A percentile compares a stretch with the other conserved stretches of the same genome.
Evolutionary conservation across 2,113 vertebrate species (phyloP).

Genomic region (Ornithorhynchus anatinus): DNA sequence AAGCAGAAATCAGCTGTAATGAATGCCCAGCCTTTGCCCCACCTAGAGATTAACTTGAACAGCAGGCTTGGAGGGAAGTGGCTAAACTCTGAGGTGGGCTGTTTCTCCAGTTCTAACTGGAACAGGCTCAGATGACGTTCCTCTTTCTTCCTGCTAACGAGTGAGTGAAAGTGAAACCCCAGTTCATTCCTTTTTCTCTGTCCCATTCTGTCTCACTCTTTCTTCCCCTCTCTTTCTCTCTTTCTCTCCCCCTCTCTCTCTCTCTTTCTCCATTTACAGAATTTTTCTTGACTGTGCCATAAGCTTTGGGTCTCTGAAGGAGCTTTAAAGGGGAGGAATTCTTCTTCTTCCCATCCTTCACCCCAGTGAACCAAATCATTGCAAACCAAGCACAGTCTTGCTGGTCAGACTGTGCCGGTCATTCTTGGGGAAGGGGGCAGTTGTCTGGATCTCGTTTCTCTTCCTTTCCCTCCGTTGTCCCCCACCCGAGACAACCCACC

Average conservation of each 20-base stretch:
- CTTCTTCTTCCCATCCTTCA: background rate
- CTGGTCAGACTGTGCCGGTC: too few relatives aligned
- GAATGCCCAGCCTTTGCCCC: too few relatives aligned
- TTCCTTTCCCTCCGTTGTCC: too few relatives aligned
- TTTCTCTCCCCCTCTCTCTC: background rate
- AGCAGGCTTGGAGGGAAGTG: too few relatives aligned
- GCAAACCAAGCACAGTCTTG: background rate
- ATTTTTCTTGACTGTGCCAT: background rate
- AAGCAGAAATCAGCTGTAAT: too few relatives aligned
- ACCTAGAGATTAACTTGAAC: too few relatives aligned
- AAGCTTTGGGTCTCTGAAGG: background rate
- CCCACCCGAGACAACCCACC: too few relatives aligned
- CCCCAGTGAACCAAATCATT: background rate
- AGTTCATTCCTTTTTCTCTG: background rate
- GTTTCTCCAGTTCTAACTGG: too few relatives aligned
- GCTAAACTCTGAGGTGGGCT: too few relatives aligned
- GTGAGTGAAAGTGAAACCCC: constrained; percentile 32
- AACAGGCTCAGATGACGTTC: too few relatives aligned
- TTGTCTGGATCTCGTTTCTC: too few relatives aligned
- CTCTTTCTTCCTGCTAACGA: too few relatives aligned
- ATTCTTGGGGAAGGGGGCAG: background rate
- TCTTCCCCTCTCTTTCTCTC: accelerated
- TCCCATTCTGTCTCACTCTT: background rate
- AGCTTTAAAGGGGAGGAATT: background rate
- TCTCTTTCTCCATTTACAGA: background rate